phyloP scores from a whole-genome alignment of 1,140 invertebrate species.

The Philotrypesis tridentata region DNA sequence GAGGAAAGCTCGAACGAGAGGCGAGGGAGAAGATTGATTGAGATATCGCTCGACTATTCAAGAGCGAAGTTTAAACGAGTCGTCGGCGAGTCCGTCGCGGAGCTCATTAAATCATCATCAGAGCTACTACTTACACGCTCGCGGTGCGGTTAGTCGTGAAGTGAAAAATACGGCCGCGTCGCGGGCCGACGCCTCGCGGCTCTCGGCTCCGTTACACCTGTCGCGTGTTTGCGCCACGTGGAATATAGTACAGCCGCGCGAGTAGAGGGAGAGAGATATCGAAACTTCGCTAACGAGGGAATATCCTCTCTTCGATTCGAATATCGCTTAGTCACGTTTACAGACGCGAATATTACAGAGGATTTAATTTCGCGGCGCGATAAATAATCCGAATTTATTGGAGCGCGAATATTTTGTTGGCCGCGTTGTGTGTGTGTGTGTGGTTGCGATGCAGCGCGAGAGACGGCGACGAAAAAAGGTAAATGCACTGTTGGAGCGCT shows the following conservation, averaged over 20 bases:
- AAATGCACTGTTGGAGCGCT: not conserved
- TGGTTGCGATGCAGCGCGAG: no score
- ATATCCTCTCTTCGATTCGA: no score
- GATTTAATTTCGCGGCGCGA: no score
- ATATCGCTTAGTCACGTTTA: no score
- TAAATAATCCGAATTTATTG: not conserved
- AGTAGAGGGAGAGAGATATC: no score
- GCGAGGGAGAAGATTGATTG: not conserved
- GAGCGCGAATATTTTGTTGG: not conserved
- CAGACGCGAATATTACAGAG: no score
- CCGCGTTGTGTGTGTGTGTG: not conserved
- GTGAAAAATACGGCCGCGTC: conserved; percentile 13
- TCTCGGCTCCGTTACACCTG: conserved; percentile 19
- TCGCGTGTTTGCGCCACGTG: not conserved
- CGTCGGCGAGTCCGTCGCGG: not conserved
- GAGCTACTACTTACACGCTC: conserved; percentile 12
- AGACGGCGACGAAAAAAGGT: not conserved
- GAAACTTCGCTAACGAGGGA: not conserved
- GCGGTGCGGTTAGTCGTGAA: no score
- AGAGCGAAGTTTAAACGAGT: not conserved
- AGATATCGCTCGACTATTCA: not conserved
- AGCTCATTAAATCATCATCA: conserved; percentile 41
- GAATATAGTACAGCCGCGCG: not conserved
- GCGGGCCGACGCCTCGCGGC: not conserved
- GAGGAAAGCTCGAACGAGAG: no score